phyloP scores from a whole-genome alignment of 2,888 invertebrate species.

The Acrocera orbiculus region DNA sequence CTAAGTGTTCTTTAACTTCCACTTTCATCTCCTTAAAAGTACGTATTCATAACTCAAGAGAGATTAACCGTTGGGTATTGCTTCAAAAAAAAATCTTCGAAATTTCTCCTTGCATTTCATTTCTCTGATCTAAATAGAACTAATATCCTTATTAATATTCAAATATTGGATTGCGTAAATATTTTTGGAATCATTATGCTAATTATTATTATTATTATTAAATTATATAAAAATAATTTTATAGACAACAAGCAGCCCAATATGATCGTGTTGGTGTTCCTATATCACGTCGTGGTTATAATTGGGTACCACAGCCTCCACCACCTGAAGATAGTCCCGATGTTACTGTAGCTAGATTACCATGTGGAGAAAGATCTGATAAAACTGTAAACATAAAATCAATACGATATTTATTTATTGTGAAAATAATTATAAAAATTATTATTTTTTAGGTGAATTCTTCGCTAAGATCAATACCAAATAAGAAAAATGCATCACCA shows the following conservation, averaged over 20 bases:
- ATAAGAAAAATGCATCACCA: conserved; percentile 45
- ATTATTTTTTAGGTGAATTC: conserved; percentile 25
- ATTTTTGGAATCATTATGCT: too few relatives aligned
- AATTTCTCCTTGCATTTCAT: too few relatives aligned
- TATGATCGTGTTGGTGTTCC: conserved; percentile 82
- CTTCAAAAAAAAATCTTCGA: too few relatives aligned
- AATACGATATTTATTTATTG: conserved; percentile 4
- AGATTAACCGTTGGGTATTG: too few relatives aligned
- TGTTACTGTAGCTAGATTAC: conserved; percentile 62
- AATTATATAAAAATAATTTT: too few relatives aligned
- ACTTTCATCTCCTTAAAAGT: too few relatives aligned
- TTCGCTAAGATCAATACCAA: conserved; percentile 34
- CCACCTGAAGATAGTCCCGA: conserved; percentile 82
- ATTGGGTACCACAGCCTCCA: conserved; percentile 85
- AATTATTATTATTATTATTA: too few relatives aligned
- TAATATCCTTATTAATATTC: too few relatives aligned
- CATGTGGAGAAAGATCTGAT: conserved; percentile 70
- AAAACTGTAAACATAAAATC: conserved; percentile 36
- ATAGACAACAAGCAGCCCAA: conserved; percentile 67
- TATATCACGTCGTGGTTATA: conserved; percentile 77
- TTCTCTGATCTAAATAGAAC: too few relatives aligned
- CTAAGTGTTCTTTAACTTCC: too few relatives aligned
- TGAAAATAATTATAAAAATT: conserved; percentile 8
- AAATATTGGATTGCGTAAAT: too few relatives aligned
- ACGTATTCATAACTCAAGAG: too few relatives aligned